Evolutionary conservation across 2,113 vertebrate species (phyloP).

Genomic region (Nicator chloris): DNA sequence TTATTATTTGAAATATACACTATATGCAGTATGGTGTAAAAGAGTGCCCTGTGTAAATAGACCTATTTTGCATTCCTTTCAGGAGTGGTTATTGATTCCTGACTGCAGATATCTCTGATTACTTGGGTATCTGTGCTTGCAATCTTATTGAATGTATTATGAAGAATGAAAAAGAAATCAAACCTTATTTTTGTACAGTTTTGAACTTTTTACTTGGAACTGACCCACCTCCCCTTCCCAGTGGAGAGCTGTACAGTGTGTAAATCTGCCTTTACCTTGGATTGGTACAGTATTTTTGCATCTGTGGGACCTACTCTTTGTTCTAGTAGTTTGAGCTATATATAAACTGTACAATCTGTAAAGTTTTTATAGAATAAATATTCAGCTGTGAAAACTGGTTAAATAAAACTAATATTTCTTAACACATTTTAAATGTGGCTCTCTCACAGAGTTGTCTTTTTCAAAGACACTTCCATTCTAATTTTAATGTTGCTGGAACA

Average conservation of each 20-base stretch:
- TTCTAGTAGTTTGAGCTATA: conserved; percentile 83
- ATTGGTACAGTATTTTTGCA: conserved; percentile 87
- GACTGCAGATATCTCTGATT: conserved; percentile 64
- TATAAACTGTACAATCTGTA: conserved; percentile 92
- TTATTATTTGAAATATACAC: conserved; percentile 70
- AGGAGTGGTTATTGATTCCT: conserved; percentile 73
- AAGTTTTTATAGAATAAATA: conserved; percentile 92
- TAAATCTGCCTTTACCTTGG: conserved; percentile 80
- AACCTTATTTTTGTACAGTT: conserved; percentile 90
- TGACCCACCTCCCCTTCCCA: conserved; percentile 72
- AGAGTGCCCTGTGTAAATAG: conserved; percentile 72
- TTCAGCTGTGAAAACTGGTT: conserved; percentile 88
- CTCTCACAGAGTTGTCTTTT: conserved; percentile 15
- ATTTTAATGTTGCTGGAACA: neutral
- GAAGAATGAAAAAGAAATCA: conserved; percentile 74
- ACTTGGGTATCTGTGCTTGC: conserved; percentile 75
- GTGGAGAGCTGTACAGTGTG: conserved; percentile 76
- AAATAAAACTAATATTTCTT: conserved; percentile 92
- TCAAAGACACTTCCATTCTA: neutral
- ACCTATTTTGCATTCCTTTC: conserved; percentile 69
- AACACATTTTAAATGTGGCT: conserved; percentile 70
- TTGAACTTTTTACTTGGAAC: conserved; percentile 83
- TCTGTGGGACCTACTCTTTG: conserved; percentile 85
- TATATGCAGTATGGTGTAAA: conserved; percentile 64
- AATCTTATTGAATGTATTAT: conserved; percentile 84